Conservation (phyloP, 2,888 invertebrate species). For the Diploptera punctata region DNA sequence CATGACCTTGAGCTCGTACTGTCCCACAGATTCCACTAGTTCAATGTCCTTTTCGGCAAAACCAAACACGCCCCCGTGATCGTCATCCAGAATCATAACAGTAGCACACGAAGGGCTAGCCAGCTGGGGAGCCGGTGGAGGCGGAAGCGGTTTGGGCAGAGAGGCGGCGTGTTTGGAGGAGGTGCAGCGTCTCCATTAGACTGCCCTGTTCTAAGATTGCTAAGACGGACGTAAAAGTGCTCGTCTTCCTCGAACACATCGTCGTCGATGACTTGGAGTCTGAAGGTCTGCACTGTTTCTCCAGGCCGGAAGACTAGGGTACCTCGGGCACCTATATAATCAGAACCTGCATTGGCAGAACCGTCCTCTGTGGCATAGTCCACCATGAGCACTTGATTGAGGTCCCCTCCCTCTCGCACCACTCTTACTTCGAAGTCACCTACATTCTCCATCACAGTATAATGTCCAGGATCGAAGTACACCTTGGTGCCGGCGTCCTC, state of each 20-base stretch:
- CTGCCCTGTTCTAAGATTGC: conserved; percentile 58
- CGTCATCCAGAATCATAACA: conserved; percentile 98
- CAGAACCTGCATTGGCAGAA: conserved; percentile 94
- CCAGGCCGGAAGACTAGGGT: conserved; percentile 87
- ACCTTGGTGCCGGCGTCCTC: conserved; percentile 73
- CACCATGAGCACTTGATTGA: conserved; percentile 80
- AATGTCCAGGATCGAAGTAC: conserved; percentile 95
- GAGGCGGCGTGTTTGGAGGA: no score
- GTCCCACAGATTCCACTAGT: conserved; percentile 90
- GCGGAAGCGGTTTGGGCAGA: conserved; percentile 21
- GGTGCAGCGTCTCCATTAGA: conserved; percentile 46
- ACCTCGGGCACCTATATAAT: conserved; percentile 89
- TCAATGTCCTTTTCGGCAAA: conserved; percentile 87
- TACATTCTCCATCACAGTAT: conserved; percentile 98
- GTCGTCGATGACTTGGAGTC: conserved; percentile 95
- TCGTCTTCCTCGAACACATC: conserved; percentile 99
- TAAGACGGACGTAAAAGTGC: conserved; percentile 90
- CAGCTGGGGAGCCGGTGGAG: conserved; percentile 67
- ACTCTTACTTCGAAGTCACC: conserved; percentile 93
- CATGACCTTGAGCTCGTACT: conserved; percentile 81
- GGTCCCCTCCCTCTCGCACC: conserved; percentile 85
- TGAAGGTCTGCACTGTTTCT: conserved; percentile 86
- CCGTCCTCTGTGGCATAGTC: conserved; percentile 97
- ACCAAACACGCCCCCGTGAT: conserved; percentile 97
- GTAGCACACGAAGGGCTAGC: conserved; percentile 91